Evolutionary conservation across 2,888 invertebrate species (phyloP).

Genomic region (Uropetala carovei): DNA sequence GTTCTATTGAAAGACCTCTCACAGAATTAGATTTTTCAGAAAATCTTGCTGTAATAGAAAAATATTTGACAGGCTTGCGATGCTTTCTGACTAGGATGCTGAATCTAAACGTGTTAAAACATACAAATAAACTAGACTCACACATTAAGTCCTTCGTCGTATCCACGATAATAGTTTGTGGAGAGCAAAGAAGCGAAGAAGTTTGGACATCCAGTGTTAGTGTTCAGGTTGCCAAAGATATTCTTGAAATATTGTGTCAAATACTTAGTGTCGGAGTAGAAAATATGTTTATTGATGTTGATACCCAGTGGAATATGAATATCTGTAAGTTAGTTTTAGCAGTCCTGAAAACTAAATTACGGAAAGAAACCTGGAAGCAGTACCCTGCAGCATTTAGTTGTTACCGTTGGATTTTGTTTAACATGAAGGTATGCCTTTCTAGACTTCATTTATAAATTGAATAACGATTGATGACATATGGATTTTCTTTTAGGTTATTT

Average conservation of each 20-base stretch:
- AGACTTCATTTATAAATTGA: too few species aligned
- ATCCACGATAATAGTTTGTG: constrained; percentile 3
- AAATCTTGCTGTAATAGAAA: background rate
- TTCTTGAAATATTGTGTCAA: background rate
- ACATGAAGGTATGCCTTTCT: background rate
- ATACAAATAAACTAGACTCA: background rate
- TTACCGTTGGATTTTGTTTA: constrained; percentile 37
- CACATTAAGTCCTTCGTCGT: background rate
- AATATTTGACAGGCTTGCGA: background rate
- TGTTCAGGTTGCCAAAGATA: background rate
- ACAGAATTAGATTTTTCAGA: constrained; percentile 20
- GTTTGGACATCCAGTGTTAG: background rate
- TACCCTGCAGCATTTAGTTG: constrained; percentile 41
- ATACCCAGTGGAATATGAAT: constrained; percentile 8
- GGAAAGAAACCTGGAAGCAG: constrained; percentile 23
- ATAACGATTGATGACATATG: too few species aligned
- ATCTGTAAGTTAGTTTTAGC: background rate
- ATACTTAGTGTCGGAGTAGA: background rate
- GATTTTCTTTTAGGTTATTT: too few species aligned
- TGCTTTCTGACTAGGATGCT: background rate
- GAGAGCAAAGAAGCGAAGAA: constrained; percentile 31
- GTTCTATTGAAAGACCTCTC: background rate
- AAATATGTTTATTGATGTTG: background rate
- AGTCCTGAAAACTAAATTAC: background rate
- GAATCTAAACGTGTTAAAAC: background rate